Evolutionary conservation across 2,113 vertebrate genomes (phyloP), one percentile per base, ranked within the genome.

Genomic region (Apteryx owenii): DNA sequence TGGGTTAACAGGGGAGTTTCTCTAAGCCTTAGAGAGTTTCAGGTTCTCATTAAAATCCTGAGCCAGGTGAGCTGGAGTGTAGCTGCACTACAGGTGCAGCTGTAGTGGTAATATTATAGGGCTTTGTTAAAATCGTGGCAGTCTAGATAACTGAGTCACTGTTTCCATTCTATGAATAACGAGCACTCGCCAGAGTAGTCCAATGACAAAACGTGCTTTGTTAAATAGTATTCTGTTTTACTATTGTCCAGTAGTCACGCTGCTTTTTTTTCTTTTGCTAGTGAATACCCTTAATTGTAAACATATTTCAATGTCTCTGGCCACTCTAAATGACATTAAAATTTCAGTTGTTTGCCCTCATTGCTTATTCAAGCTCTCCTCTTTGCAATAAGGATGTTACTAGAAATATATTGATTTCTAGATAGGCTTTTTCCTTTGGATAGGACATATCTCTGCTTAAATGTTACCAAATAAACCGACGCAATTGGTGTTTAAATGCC

Each of bases 381-480:
- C 53, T 90, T 72, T 42, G 87, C 86, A 82, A 91, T 91, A 91
- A 92, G 64, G 66, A 40, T 88, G 66, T 64, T 85, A 53, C 75
- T 91, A 73, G 75, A 91, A 97, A 87, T 77, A 28, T 90, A 88
- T 88, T 73, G 81, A 89, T 95, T 91, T 95, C 65, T 75, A 11
- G 38, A 60, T 78, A 22, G 6, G 2, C 9, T 26, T 58, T 77
- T 88, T 51, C 56, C 44, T 65, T 61, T 51, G 40, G 51, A 65
- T 51, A 84, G 28, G 51, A 56, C n/a, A 6, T 54, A 70, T 65
- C 40, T 96, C 80, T 92, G 38, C 56, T 86, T 76, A 86, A 95
- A 81, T 51, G 85, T 65, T 94, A 20, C 60, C 60, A 64, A 64
- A 73, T 40, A 93, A 93, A 58, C 40, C 23, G 56, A 79, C 65